A percentile compares a stretch with the other conserved stretches of the same genome.
Conservation (phyloP, 2,113 vertebrate genomes). For the Callorhinus ursinus region DNA sequence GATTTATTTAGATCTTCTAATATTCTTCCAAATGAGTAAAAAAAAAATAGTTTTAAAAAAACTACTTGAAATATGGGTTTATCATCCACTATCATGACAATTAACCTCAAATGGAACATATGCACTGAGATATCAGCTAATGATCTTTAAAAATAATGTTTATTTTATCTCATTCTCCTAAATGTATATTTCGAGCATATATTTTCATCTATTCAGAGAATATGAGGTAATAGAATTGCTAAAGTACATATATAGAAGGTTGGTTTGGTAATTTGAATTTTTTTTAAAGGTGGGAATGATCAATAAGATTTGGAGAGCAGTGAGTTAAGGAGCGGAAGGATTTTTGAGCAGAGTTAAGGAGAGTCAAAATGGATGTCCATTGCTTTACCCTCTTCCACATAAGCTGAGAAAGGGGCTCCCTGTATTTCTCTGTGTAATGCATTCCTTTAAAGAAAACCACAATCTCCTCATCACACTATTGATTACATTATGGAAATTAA, state of each 20-base stretch:
- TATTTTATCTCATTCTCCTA: neutral
- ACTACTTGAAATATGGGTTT: neutral
- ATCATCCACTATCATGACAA: neutral
- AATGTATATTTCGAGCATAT: neutral
- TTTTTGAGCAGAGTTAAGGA: neutral
- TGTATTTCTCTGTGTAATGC: slow-evolving; percentile 13
- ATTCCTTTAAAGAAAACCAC: slow-evolving; percentile 52
- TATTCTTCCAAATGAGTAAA: slow-evolving; percentile 2
- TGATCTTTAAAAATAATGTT: slow-evolving; percentile 2
- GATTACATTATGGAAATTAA: slow-evolving; percentile 73
- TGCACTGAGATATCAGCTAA: slow-evolving; percentile 25
- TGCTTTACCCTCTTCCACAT: neutral
- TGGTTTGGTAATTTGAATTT: neutral
- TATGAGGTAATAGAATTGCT: neutral
- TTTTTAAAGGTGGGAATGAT: neutral
- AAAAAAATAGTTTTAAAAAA: neutral
- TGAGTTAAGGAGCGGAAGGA: neutral
- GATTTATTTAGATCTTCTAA: neutral
- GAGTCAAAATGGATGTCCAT: neutral
- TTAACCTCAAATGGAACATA: slow-evolving; percentile 28
- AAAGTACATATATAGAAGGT: neutral
- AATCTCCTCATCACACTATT: slow-evolving; percentile 59
- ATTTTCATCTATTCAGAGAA: neutral
- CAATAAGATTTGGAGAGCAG: neutral
- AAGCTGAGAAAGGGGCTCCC: neutral